phyloP scores from a whole-genome alignment of 2,113 vertebrate species.

The Oryzias woworae region DNA sequence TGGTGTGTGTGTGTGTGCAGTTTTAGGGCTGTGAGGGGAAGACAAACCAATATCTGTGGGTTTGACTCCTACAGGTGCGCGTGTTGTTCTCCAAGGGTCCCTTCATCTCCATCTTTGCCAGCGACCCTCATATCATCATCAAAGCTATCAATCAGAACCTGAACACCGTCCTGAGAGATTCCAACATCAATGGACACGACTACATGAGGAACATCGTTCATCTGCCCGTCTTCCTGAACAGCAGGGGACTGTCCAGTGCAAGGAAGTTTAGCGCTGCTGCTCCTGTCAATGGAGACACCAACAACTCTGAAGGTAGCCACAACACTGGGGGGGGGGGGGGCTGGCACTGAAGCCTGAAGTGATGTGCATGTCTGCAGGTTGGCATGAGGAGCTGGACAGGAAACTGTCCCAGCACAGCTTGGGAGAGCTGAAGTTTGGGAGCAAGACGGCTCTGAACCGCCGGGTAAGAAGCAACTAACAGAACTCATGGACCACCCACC shows the following conservation, averaged over 20 bases:
- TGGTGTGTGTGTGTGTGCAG: no score
- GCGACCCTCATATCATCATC: conserved; percentile 97
- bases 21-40: no score
- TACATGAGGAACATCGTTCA: conserved; percentile 98
- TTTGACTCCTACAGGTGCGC: conserved; percentile 79
- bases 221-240: conserved; percentile 94
- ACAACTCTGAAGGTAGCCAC: conserved; percentile 70
- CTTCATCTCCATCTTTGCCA: conserved; percentile 96
- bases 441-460: conserved; percentile 90
- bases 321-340: background rate
- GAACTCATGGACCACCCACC: no score
- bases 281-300: conserved; percentile 84
- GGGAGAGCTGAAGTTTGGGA: conserved; percentile 89
- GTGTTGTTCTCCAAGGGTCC: conserved; percentile 96
- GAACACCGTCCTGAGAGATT: conserved; percentile 92
- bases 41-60: no score
- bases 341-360: no score
- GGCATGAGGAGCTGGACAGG: conserved; percentile 90
- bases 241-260: conserved; percentile 87
- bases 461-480: conserved; percentile 75
- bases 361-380: conserved; percentile 66
- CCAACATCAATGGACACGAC: conserved; percentile 97
- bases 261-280: conserved; percentile 80
- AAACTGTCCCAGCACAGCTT: conserved; percentile 94
- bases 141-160: conserved; percentile 99